Base-by-base conservation (phyloP, 2,888 invertebrate genomes). In the Sminthurides aquaticus region DNA sequence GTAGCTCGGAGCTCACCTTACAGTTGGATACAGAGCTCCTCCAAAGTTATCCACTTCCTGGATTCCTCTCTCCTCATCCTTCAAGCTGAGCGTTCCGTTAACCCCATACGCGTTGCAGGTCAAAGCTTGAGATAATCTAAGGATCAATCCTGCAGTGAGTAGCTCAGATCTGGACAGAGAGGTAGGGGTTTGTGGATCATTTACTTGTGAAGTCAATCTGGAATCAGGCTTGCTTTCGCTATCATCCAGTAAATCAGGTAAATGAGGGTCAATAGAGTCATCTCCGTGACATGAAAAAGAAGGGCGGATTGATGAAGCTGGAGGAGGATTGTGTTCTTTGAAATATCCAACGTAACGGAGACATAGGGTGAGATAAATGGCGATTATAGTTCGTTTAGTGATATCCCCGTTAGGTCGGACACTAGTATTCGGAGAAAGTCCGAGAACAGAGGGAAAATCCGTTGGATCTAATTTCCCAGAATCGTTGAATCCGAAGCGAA, bases 71-170 rank as follows among this genome's bases (percentile, higher is more conserved):
- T 77, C 22, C 78, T 77, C 43, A 34, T 34, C 15, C 43, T 34
- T 34, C 43, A 34, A 34, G 8, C 5, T 22, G 5, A 52, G 15
- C 18, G 22, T 22, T 8, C 64, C 43, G 55, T 72, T 77, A 25
- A 81, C 79, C 68, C 80, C 81, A 62, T 81, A 82, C 26, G 81
- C 81, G 70, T 81, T 81, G 71, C 81, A 81, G 58, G 79, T 78
- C 28, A 79, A 77, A 11, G 79, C 77, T 68, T 81, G 81, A 64
- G 81, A 76, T 65, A 79, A 79, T 11, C 78, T 77, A 2, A 81
- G 76, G 57, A 79, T 75, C 18, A 76, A 75, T 24, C 76, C 75
- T 1, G 79, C 78, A 11, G 80, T 67, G 2, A 74, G 66, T 8
- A 75, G 69, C 60, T 78, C 71, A 1, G 63, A 67, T 3, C 68